Evolutionary conservation across 2,113 vertebrate genomes (phyloP).

Genomic region (Chamaetylas fuelleborni): DNA sequence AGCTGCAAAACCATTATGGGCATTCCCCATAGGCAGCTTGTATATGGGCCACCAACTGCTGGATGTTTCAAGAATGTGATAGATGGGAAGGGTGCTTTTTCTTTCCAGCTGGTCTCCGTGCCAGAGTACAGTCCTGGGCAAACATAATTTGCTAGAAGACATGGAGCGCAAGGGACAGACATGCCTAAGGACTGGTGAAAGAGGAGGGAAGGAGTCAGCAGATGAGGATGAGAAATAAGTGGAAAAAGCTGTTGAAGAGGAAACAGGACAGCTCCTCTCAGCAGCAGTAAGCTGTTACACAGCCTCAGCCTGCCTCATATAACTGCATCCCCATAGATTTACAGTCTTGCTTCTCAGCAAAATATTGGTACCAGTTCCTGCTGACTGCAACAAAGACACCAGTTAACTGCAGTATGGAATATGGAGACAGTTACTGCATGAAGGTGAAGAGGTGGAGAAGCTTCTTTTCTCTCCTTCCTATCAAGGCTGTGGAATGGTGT

Average conservation of each 20-base stretch:
- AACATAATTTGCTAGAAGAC: background rate
- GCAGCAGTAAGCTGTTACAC: background rate
- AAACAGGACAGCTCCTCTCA: background rate
- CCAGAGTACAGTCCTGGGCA: background rate
- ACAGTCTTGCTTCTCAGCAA: background rate
- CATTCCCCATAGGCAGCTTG: background rate
- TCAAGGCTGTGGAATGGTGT: background rate
- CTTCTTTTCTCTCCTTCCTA: background rate
- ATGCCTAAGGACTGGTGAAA: background rate
- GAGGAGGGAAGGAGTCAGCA: background rate
- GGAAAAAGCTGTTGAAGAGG: background rate
- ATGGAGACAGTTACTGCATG: background rate
- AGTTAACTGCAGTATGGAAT: background rate
- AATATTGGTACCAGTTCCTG: background rate
- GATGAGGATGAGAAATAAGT: background rate
- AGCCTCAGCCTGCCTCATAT: background rate
- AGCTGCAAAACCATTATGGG: background rate
- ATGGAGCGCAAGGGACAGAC: background rate
- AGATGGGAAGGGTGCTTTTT: background rate
- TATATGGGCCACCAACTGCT: background rate
- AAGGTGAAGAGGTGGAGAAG: background rate
- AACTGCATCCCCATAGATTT: background rate
- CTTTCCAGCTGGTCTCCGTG: background rate
- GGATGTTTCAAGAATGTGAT: background rate
- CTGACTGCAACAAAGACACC: background rate